Conservation (phyloP, 2,797 vertebrate species). For the Bovichtus variegatus region DNA sequence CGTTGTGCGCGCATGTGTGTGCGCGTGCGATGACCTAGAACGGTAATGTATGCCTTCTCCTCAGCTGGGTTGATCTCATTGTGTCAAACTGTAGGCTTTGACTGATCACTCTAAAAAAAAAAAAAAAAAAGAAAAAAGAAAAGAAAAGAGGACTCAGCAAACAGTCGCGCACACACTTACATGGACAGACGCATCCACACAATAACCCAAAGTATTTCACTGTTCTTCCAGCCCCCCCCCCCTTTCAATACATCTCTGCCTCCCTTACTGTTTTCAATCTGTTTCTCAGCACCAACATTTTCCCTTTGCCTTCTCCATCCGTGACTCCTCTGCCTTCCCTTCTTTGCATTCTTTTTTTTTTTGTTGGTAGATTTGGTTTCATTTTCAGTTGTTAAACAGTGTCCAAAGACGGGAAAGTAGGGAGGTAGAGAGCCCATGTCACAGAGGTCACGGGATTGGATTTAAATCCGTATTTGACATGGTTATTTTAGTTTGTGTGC, state of each 20-base stretch:
- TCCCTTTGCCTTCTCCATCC: neutral
- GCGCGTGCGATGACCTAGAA: conserved; percentile 83
- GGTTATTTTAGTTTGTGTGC: neutral
- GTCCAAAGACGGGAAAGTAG: neutral
- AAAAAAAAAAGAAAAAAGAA: neutral
- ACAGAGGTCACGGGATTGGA: neutral
- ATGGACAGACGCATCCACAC: conserved; percentile 36
- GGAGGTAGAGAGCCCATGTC: neutral
- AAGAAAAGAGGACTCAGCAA: conserved; percentile 76
- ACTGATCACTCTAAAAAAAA: conserved; percentile 87
- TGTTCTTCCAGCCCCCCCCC: no score
- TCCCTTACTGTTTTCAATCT: conserved; percentile 41
- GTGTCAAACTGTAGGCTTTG: conserved; percentile 87
- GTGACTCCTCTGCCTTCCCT: neutral
- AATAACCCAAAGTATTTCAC: conserved; percentile 14
- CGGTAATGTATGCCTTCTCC: conserved; percentile 82
- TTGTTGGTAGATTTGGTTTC: conserved; percentile 5
- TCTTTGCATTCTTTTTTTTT: neutral
- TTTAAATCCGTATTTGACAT: neutral
- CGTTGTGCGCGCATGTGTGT: conserved; percentile 19
- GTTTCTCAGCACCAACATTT: conserved; percentile 18
- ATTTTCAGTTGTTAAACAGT: neutral
- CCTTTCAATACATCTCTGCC: conserved; percentile 27
- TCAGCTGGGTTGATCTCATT: conserved; percentile 87
- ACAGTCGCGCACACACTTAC: conserved; percentile 47